Evolutionary conservation across 1,140 invertebrate species (phyloP).

Genomic region (Contarinia nasturtii): DNA sequence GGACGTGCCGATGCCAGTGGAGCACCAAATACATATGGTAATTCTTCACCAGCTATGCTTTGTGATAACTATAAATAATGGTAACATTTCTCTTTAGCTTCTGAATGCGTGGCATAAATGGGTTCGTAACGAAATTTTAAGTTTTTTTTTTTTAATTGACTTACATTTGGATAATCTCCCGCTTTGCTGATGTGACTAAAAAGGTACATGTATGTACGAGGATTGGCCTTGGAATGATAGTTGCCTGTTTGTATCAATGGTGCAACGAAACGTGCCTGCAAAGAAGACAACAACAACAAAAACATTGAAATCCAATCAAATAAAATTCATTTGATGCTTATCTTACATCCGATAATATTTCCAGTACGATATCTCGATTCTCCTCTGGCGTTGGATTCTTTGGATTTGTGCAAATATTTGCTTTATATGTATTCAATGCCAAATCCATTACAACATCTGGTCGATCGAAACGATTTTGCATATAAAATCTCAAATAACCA

Average conservation of each 20-base stretch:
- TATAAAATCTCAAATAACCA: constrained; percentile 55
- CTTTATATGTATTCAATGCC: constrained; percentile 42
- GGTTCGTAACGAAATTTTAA: background rate
- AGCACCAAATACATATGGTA: constrained; percentile 80
- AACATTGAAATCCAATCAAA: too few relatives aligned
- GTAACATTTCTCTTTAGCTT: background rate
- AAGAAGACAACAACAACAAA: too few relatives aligned
- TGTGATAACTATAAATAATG: constrained; percentile 20
- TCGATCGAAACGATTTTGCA: constrained; percentile 40
- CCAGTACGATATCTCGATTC: constrained; percentile 63
- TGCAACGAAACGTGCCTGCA: constrained; percentile 35
- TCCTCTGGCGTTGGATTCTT: constrained; percentile 38
- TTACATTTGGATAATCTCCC: constrained; percentile 47
- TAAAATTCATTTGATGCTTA: too few relatives aligned
- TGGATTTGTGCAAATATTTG: constrained; percentile 33
- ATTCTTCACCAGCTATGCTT: constrained; percentile 69
- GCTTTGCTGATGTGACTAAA: constrained; percentile 64
- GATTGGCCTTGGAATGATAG: constrained; percentile 51
- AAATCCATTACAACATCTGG: constrained; percentile 38
- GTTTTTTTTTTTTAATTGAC: constrained; percentile 8
- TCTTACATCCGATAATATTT: constrained; percentile 70
- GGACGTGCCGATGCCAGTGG: constrained; percentile 60
- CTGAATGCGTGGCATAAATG: background rate
- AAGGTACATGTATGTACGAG: constrained; percentile 71
- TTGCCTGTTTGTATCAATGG: constrained; percentile 51